Evolutionary conservation across 2,888 invertebrate genomes (phyloP), one percentile per base, ranked within the genome.

Genomic region (Lordiphosa andalusiaca): DNA sequence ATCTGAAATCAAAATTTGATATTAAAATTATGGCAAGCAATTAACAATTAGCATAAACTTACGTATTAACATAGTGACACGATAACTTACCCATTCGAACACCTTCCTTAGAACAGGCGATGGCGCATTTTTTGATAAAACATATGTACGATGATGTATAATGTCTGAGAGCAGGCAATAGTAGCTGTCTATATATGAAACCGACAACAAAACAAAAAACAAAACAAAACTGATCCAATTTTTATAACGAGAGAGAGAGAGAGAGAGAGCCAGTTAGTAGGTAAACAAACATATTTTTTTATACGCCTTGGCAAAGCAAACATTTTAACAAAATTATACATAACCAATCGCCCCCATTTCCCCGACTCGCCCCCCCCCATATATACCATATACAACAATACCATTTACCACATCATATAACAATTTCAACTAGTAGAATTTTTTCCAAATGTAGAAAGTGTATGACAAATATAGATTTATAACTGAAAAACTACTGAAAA

Each of bases 211-310:
- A 38, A 44, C 16, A 21, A 53, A 21, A 53, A 54, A 63, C 63
- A 57, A 62, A 55, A 55, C 57, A 67, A 56, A 67, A 78, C 56
- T 30, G 30, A 30, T 30, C 30, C 30, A 30, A 30, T 30, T 74
- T 84, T 84, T 78, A 84, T 82, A 73, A 77, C 73, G 83, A 78
- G 13, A 47, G n/a, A n/a, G n/a, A n/a, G n/a, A n/a, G 83, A 78
- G 13, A 47, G 83, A 78, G 13, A 47, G 44, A 44, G 75, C 62
- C 78, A 84, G 69, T 82, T 82, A 78, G 74, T 82, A 74, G 78
- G 69, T 75, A 67, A 44, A 55, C 49, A 42, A 64, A 77, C 61
- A 82, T 82, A 82, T 84, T 82, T 84, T 77, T 78, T 84, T 82
- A 78, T 82, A 62, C 66, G 75, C 74, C 80, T 62, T 69, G 78